Conservation (phyloP, 2,888 invertebrate genomes). For the Drosophila cognata region DNA sequence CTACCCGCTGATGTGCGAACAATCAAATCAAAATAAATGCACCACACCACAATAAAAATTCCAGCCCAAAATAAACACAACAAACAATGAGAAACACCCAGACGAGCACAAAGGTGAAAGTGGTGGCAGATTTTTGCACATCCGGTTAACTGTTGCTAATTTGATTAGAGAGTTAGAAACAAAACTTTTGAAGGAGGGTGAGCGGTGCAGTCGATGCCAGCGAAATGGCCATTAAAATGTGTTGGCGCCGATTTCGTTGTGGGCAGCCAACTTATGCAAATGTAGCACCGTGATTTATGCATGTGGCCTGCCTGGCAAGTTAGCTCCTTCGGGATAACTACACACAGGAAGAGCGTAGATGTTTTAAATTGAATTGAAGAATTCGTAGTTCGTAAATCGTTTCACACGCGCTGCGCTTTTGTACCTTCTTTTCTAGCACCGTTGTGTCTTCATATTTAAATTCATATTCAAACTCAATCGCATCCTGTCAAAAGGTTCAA, state of each 20-base stretch:
- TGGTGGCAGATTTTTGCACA: slow-evolving; percentile 67
- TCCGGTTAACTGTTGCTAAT: slow-evolving; percentile 83
- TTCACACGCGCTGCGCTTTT: slow-evolving; percentile 74
- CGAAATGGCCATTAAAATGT: slow-evolving; percentile 44
- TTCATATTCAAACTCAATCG: slow-evolving; percentile 69
- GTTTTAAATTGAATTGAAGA: slow-evolving; percentile 55
- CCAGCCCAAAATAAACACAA: slow-evolving; percentile 45
- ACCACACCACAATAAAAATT: slow-evolving; percentile 55
- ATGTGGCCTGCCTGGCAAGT: slow-evolving; percentile 44
- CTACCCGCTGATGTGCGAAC: slow-evolving; percentile 70
- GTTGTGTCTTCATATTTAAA: slow-evolving; percentile 33
- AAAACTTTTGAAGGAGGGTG: slow-evolving; percentile 15
- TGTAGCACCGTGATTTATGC: slow-evolving; percentile 55
- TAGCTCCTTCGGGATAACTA: slow-evolving; percentile 57
- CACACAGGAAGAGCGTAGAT: slow-evolving; percentile 9
- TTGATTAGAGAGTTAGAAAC: slow-evolving; percentile 77
- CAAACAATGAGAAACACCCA: slow-evolving; percentile 50
- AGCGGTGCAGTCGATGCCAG: slow-evolving; percentile 9
- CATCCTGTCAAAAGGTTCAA: slow-evolving; percentile 64
- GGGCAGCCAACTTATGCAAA: slow-evolving; percentile 76
- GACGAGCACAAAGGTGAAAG: slow-evolving; percentile 42
- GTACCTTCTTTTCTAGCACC: slow-evolving; percentile 25
- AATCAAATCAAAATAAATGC: slow-evolving; percentile 78
- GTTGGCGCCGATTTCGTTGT: slow-evolving; percentile 55
- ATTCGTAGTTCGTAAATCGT: slow-evolving; percentile 36